These are phyloP conservation scores for Caerostris extrusa DNA, from an alignment of 1,140 invertebrate genomes.

Conservation along the genomic window DNA sequence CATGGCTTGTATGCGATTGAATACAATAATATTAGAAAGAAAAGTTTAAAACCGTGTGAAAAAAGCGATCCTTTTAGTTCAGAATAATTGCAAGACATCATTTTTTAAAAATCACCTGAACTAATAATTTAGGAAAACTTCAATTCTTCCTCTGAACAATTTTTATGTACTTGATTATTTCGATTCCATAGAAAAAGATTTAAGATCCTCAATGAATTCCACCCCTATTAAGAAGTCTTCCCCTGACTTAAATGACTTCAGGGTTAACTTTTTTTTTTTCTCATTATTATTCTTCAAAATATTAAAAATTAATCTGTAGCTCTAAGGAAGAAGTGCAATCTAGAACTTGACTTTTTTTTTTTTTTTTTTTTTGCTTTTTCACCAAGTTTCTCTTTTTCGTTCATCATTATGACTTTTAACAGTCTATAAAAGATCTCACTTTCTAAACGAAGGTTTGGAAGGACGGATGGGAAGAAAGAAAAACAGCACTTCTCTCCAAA, in stretches of 20 bases:
- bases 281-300: background rate
- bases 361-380: background rate
- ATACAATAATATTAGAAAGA: no score
- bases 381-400: background rate
- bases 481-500: background rate
- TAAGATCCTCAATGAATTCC: background rate
- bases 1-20: no score
- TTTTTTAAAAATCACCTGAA: no score
- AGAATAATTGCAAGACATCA: no score
- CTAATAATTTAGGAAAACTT: no score
- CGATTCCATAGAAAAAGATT: background rate
- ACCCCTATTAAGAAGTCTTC: background rate
- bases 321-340: slow-evolving; percentile 15
- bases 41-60: no score
- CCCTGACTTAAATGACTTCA: background rate
- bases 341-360: slow-evolving; percentile 7
- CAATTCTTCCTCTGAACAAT: background rate
- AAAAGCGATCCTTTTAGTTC: no score
- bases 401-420: slow-evolving; percentile 59
- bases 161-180: background rate
- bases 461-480: slow-evolving; percentile 16
- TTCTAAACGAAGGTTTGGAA: background rate
- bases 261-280: background rate
- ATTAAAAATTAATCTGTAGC: slow-evolving; percentile 36
- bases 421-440: slow-evolving; percentile 48